A percentile compares a stretch with the other conserved stretches of the same genome.
phyloP scores from a whole-genome alignment of 1,140 invertebrate species.

The Drosophila murphyi region DNA sequence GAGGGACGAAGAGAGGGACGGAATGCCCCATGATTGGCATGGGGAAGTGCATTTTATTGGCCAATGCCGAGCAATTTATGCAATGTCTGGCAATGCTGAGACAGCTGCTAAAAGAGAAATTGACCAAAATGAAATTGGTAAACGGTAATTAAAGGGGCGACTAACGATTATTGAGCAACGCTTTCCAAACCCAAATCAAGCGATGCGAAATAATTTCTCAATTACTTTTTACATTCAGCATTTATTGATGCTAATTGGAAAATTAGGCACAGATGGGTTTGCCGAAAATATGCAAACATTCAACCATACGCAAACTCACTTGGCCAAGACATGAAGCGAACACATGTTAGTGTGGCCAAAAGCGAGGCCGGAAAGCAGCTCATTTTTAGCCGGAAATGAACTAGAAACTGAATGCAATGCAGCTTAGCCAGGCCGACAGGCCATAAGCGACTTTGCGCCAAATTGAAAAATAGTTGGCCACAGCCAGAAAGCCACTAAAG shows the following conservation, averaged over 20 bases:
- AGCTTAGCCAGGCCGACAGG: conserved; percentile 48
- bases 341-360: conserved; percentile 50
- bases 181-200: conserved; percentile 44
- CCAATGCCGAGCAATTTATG: conserved; percentile 71
- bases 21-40: conserved; percentile 50
- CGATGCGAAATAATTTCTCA: conserved; percentile 71
- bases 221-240: conserved; percentile 58
- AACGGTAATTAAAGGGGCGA: conserved; percentile 69
- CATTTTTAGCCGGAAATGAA: conserved; percentile 81
- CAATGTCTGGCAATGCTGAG: conserved; percentile 56
- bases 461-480: conserved; percentile 73
- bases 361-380: conserved; percentile 57
- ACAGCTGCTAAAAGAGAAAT: conserved; percentile 49
- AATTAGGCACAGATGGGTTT: conserved; percentile 74
- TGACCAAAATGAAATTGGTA: conserved; percentile 61
- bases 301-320: conserved; percentile 4
- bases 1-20: not conserved
- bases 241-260: conserved; percentile 76
- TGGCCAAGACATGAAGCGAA: conserved; percentile 27
- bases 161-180: not conserved
- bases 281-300: conserved; percentile 16
- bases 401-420: conserved; percentile 68
- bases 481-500: conserved; percentile 16
- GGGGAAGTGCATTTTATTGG: conserved; percentile 62
- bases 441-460: conserved; percentile 65